Conservation (phyloP, 2,113 vertebrate species). For the Leptobrachium leishanense region DNA sequence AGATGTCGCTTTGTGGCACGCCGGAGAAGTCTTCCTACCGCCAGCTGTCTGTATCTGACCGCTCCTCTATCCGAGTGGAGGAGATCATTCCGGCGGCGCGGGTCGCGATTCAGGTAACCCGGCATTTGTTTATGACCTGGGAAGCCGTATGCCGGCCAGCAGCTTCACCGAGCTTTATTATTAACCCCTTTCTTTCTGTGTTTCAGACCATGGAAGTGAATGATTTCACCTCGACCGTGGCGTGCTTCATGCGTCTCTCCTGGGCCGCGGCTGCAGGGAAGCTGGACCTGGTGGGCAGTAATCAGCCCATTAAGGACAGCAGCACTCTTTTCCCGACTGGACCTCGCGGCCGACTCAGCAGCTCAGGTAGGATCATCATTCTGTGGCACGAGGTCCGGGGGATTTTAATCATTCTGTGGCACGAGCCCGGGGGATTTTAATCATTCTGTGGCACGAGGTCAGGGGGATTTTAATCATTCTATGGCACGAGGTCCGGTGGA, state of each 20-base stretch:
- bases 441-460: too few relatives aligned
- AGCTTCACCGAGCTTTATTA: too few relatives aligned
- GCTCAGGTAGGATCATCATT: conserved; percentile 76
- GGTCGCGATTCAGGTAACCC: conserved; percentile 89
- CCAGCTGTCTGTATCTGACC: conserved; percentile 92
- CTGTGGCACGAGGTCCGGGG: too few relatives aligned
- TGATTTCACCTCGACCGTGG: conserved; percentile 94
- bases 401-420: too few relatives aligned
- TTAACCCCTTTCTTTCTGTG: conserved; percentile 38
- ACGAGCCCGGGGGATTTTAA: too few relatives aligned
- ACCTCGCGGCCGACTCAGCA: conserved; percentile 91
- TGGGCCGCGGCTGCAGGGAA: conserved; percentile 96
- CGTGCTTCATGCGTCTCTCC: conserved; percentile 95
- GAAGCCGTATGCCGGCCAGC: too few relatives aligned
- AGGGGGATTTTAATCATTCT: too few relatives aligned
- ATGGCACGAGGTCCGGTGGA: too few relatives aligned
- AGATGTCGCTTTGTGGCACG: conserved; percentile 92
- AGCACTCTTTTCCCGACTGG: conserved; percentile 82
- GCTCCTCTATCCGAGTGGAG: conserved; percentile 95
- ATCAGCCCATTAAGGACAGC: conserved; percentile 93
- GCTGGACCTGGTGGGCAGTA: conserved; percentile 92
- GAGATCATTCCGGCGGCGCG: conserved; percentile 96
- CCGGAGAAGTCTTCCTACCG: conserved; percentile 94
- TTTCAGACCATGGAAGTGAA: conserved; percentile 93
- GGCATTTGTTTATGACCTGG: too few relatives aligned